Evolutionary conservation across 1,140 invertebrate species (phyloP).

Genomic region (Cydia fagiglandana): DNA sequence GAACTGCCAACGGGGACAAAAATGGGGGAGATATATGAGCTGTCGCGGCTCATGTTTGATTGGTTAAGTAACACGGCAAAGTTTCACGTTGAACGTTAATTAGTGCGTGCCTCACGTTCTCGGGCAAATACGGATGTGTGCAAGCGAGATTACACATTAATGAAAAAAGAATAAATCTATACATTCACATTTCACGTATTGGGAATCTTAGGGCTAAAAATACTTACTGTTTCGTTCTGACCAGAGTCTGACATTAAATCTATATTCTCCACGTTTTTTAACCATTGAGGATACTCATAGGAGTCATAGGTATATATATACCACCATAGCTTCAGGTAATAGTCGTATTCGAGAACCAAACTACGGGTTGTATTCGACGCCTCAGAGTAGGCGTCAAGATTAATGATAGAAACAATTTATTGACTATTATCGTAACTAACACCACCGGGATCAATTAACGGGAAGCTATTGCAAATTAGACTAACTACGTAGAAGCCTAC

Average conservation of each 20-base stretch:
- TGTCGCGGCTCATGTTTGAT: slow-evolving; percentile 56
- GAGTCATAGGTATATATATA: too few relatives aligned
- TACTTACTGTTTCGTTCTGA: too few relatives aligned
- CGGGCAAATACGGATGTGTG: slow-evolving; percentile 57
- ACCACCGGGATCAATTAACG: slow-evolving; percentile 72
- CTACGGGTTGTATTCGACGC: not conserved
- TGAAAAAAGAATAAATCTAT: slow-evolving; percentile 7
- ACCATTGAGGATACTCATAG: too few relatives aligned
- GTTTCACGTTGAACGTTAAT: slow-evolving; percentile 77
- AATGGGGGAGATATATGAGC: slow-evolving; percentile 57
- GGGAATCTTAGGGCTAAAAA: too few relatives aligned
- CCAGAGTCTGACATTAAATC: too few relatives aligned
- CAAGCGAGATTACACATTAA: slow-evolving; percentile 47
- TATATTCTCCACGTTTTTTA: too few relatives aligned
- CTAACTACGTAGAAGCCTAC: slow-evolving; percentile 54
- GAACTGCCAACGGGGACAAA: slow-evolving; percentile 44
- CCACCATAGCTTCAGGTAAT: not conserved
- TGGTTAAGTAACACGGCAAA: slow-evolving; percentile 57
- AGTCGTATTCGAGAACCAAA: not conserved
- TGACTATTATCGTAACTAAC: slow-evolving; percentile 73
- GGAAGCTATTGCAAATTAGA: slow-evolving; percentile 74
- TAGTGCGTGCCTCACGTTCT: slow-evolving; percentile 73
- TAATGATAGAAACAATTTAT: slow-evolving; percentile 76
- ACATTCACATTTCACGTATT: not conserved
- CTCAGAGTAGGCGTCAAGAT: slow-evolving; percentile 64